Base-by-base conservation (phyloP, 2,888 invertebrate genomes). In the Venustoraphidia nigricollis region DNA sequence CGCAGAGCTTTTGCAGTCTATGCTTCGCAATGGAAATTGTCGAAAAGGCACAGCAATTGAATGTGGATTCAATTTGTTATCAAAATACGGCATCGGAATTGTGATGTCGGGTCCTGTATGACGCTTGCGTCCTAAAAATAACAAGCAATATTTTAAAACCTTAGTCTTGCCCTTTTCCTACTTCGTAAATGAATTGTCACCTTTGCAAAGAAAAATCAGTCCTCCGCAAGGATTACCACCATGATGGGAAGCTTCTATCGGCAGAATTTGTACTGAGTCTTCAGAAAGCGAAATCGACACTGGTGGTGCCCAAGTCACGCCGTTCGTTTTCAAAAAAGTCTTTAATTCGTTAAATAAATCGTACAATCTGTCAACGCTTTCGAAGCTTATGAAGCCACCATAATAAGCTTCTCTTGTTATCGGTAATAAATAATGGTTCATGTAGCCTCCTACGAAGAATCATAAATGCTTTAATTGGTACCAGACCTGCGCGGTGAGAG, bases 31-130 rank as follows among this genome's bases (percentile, higher is more conserved):
- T 17, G 69, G 65, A 47, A 67, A 64, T 9, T 64, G 60, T 55
- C 69, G 75, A 45, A 80, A 69, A 0, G 81, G 82, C 17, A 81
- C 56, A 45, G 79, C 79, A 57, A 82, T 73, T n/a, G 72, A 68
- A 36, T 68, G 66, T 0, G 73, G 69, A n/a, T 66, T 59, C 2
- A 59, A 56, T 41, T 70, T 66, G 62, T 79, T 75, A 55, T 76
- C 75, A 37, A 81, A 69, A 52, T 70, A 70, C 0, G 81, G 82
- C 38, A 77, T 60, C 0, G 79, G 77, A 41, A 77, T 62, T 17
- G 58, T 53, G 14, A 59, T 53, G 36, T 52, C 49, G 44, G 44
- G 5, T 14, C n/a, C 42, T 11, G n/a, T 5, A 27, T 6, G 27
- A 27, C 27, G 27, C n/a, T 38, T 38, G 4, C 5, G 13, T 11